These are phyloP conservation scores for Dendropsophus ebraccatus DNA, from an alignment of 2,113 vertebrate species.

Conservation along the genomic window DNA sequence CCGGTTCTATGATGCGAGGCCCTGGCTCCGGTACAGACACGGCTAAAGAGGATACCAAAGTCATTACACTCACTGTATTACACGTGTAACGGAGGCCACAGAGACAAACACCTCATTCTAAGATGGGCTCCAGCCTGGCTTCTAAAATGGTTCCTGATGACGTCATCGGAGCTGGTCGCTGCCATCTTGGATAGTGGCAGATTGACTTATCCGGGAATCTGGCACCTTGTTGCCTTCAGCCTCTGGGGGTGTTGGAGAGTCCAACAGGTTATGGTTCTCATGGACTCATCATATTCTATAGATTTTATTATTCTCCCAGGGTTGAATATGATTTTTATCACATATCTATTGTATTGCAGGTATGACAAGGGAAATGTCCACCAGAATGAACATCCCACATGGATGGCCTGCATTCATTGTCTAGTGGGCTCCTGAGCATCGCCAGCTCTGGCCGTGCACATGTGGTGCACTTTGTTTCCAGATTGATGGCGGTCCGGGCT, in stretches of 20 bases:
- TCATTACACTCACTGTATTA: neutral
- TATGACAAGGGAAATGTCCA: too few species aligned
- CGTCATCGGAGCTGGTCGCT: neutral
- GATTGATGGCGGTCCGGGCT: too few species aligned
- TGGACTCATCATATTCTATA: neutral
- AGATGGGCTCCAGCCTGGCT: constrained; percentile 17
- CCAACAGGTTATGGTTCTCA: neutral
- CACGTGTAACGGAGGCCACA: neutral
- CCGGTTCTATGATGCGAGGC: neutral
- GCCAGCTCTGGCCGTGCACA: too few species aligned
- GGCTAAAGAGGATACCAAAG: too few species aligned
- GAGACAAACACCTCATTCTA: neutral
- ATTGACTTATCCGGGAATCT: neutral
- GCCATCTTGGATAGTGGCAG: constrained; percentile 6
- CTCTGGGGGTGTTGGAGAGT: neutral
- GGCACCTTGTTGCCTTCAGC: neutral
- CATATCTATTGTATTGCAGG: too few species aligned
- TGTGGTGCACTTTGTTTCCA: too few species aligned
- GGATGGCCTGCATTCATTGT: too few species aligned
- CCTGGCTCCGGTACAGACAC: neutral
- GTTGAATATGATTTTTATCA: too few species aligned
- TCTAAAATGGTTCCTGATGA: constrained; percentile 43
- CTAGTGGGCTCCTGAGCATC: too few species aligned
- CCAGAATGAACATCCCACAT: too few species aligned
- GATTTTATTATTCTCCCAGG: too few species aligned